A percentile compares a stretch with the other conserved stretches of the same genome.
Conservation (phyloP, 2,113 vertebrate genomes). For the Caretta caretta region DNA sequence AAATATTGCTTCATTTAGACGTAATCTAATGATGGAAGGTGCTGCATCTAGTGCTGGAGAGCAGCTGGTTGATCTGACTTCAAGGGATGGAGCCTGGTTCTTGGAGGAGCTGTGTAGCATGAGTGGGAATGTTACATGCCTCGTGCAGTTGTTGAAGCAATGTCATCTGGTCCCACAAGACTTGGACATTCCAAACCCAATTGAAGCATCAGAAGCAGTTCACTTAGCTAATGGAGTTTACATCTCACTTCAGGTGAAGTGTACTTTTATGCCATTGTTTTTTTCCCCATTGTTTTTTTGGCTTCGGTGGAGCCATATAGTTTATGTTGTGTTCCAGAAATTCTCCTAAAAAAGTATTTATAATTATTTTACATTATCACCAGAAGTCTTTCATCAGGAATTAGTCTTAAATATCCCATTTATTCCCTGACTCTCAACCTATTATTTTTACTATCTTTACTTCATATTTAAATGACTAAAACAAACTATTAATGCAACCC, state of each 20-base stretch:
- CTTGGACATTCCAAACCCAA: constrained; percentile 90
- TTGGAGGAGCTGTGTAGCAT: constrained; percentile 97
- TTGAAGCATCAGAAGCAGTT: constrained; percentile 89
- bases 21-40: constrained; percentile 97
- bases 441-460: neutral
- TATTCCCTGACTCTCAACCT: neutral
- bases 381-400: neutral
- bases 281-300: neutral
- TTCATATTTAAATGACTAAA: neutral
- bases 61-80: constrained; percentile 94
- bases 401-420: neutral
- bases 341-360: neutral
- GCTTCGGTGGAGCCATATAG: neutral
- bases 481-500: rapidly evolving
- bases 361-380: neutral
- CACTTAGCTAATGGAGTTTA: constrained; percentile 95
- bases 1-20: constrained; percentile 69
- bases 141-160: constrained; percentile 92
- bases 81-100: constrained; percentile 97
- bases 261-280: neutral
- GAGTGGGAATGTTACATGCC: constrained; percentile 93
- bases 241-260: constrained; percentile 92
- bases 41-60: constrained; percentile 95
- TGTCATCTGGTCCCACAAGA: constrained; percentile 93
- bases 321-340: neutral